Evolutionary conservation across 2,113 vertebrate genomes (phyloP), one percentile per base, ranked within the genome.

Genomic region (Nicator chloris): DNA sequence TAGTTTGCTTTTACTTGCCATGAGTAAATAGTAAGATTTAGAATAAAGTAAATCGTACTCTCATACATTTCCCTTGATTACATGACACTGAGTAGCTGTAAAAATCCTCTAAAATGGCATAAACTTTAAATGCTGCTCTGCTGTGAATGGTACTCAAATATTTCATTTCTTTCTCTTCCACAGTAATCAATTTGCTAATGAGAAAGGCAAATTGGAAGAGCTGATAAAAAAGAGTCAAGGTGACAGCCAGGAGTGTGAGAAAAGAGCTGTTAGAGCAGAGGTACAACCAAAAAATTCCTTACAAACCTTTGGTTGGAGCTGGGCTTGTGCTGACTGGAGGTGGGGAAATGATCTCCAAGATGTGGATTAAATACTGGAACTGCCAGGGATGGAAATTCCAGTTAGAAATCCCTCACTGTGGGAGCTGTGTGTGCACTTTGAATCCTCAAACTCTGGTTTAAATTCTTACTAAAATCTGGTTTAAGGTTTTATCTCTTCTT

Each of bases 131-230:
- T 53, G 15, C 13, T 71, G 4, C 16, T 77, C 26, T 89, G 44
- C 65, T n/a, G 39, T 33, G 50, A 50, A 37, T 18, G 35, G 56
- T n/a, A 19, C 44, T 85, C 33, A 63, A 51, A 61, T 45, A 49
- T 73, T 92, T 73, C 7, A 49, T 65, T 44, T 87, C 15, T 90
- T 77, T 69, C 91, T 77, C 60, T 95, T 92, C 92, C 89, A 50
- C 96, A 99, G 99, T 87, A 98, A 98, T 76, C 97, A 98, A 78
- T 97, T 97, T 60, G 98, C 98, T 75, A 94, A 82, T 42, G 98
- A 99, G 95, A 99, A 98, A 89, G 91, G 97, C 85, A 98, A 97
- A 93, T 69, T 98, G 91, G 99, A 99, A 92, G 98, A 98, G 11
- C 97, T 97, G 84, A 97, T 99, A 68, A 97, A 97, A 44, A 98